Evolutionary conservation across 2,113 vertebrate species (phyloP), one percentile per base, ranked within the genome.

Genomic region (Pitta sordida): DNA sequence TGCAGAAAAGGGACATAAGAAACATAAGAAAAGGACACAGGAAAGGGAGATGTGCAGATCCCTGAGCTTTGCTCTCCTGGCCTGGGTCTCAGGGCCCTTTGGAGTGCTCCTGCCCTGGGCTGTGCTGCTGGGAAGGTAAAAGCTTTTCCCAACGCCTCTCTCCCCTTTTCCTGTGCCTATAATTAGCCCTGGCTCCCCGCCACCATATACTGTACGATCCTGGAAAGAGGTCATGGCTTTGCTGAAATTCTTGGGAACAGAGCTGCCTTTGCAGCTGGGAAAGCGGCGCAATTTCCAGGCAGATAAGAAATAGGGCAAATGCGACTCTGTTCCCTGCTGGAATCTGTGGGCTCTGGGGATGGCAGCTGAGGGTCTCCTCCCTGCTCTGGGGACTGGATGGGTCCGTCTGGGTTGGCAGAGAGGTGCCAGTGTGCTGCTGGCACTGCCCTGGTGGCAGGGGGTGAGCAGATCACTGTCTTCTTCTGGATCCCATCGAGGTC

Each of bases 151-250:
- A 74, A 43, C 2, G 27, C 63, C 27, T 93, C 93, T 83, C 84
- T 80, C 73, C 82, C 81, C 43, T 65, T 93, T 90, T 90, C 78
- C 83, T 84, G 64, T 52, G 79, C 94, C 86, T 88, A 95, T 82
- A 93, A 94, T 96, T 92, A 93, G 73, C 86, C 27, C 37, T 95
- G 94, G 96, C 96, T 94, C 78, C 78, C 49, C 0, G 96, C 96
- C 96, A 96, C 64, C 88, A 5, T 83, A 63, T 86, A 68, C 89
- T 90, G 85, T 86, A 77, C 2, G 24, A 69, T 91, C 96, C 92
- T 96, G 94, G 95, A 95, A 93, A 90, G 87, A 86, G 94, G 93
- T 90, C 92, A 65, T 23, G 87, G 93, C 92, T 89, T 85, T 64
- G 86, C 86, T 82, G 85, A 55, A 87, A 69, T 89, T 77, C 91